phyloP scores from a whole-genome alignment of 1,140 invertebrate species.

The Brachionus koreanus region DNA sequence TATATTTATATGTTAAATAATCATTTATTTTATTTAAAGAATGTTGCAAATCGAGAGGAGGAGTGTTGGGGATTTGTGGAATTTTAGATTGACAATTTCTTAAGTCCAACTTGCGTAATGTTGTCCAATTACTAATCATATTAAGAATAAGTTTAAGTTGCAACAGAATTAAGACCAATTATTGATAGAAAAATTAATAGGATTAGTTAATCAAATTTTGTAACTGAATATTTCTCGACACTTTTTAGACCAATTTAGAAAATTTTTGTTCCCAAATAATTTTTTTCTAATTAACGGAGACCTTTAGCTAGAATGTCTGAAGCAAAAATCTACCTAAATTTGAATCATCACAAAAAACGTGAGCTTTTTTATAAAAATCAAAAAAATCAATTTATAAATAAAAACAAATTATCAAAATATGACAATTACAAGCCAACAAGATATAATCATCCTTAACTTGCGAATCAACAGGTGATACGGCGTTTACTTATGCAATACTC shows the following conservation, averaged over 20 bases:
- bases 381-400: slow-evolving; percentile 8
- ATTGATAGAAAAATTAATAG: slow-evolving; percentile 1
- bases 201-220: slow-evolving; percentile 17
- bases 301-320: background rate
- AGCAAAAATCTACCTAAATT: background rate
- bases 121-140: slow-evolving; percentile 1
- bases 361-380: background rate
- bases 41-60: background rate
- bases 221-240: background rate
- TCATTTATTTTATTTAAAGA: background rate
- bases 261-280: background rate
- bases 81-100: slow-evolving; percentile 33
- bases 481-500: background rate
- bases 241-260: slow-evolving; percentile 1
- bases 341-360: background rate
- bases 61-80: slow-evolving; percentile 3
- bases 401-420: background rate
- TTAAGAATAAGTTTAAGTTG: slow-evolving; percentile 9
- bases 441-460: background rate
- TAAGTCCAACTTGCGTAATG: slow-evolving; percentile 23
- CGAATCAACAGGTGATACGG: background rate
- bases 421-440: background rate
- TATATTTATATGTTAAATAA: slow-evolving; percentile 25
- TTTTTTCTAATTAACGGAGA: slow-evolving; percentile 1
- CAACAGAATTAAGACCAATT: slow-evolving; percentile 3